phyloP scores from a whole-genome alignment of 2,888 invertebrate species.

The Junonia oenone region DNA sequence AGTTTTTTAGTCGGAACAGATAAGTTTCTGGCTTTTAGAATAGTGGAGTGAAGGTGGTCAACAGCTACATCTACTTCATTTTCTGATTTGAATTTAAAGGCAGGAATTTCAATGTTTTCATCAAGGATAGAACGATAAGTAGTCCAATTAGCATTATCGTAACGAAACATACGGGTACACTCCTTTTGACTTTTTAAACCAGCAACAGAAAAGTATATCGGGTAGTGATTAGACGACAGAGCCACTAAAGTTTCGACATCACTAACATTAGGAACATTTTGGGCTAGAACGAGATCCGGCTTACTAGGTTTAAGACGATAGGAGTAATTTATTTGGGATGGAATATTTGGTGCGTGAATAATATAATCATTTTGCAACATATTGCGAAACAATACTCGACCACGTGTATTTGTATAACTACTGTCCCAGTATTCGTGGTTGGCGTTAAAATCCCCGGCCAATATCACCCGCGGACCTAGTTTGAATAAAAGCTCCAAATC shows the following conservation, averaged over 20 bases:
- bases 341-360: slow-evolving; percentile 2
- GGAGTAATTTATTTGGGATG: slow-evolving; percentile 10
- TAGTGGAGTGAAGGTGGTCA: too few species aligned
- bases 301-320: neutral
- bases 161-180: neutral
- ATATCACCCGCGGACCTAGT: neutral
- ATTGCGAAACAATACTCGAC: slow-evolving; percentile 3
- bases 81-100: too few species aligned
- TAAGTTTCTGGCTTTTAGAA: too few species aligned
- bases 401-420: slow-evolving; percentile 3
- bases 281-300: slow-evolving; percentile 5
- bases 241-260: neutral
- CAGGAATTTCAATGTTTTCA: too few species aligned
- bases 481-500: slow-evolving; percentile 2
- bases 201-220: slow-evolving; percentile 9
- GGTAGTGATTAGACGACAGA: slow-evolving; percentile 27
- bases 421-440: slow-evolving; percentile 14
- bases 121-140: neutral
- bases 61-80: too few species aligned
- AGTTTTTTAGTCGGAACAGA: too few species aligned
- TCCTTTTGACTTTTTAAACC: neutral
- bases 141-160: neutral
- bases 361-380: slow-evolving; percentile 9
- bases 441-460: slow-evolving; percentile 14
- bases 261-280: neutral